Evolutionary conservation across 2,113 vertebrate species (phyloP).

Genomic region (Thunnus maccoyii): DNA sequence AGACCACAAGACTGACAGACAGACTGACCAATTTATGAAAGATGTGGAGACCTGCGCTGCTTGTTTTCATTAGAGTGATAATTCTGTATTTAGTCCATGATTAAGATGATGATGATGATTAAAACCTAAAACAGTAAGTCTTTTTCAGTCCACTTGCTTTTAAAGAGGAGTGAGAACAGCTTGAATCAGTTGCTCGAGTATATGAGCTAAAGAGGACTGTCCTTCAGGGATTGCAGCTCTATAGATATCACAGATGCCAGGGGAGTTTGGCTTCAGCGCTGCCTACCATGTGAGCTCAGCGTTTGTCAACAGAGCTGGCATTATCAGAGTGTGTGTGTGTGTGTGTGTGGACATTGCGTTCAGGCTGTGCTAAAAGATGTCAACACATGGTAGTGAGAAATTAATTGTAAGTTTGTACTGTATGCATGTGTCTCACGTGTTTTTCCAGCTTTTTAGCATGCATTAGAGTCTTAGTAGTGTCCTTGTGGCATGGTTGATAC

Average conservation of each 20-base stretch:
- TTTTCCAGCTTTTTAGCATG: slow-evolving; percentile 23
- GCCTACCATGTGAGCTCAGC: slow-evolving; percentile 39
- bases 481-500: slow-evolving; percentile 14
- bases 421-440: slow-evolving; percentile 21
- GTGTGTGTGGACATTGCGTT: background rate
- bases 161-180: slow-evolving; percentile 13
- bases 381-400: slow-evolving; percentile 5
- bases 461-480: slow-evolving; percentile 22
- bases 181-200: slow-evolving; percentile 28
- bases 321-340: slow-evolving; percentile 7
- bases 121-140: background rate
- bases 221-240: slow-evolving; percentile 52
- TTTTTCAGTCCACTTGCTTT: slow-evolving; percentile 17
- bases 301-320: slow-evolving; percentile 51
- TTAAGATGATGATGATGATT: background rate
- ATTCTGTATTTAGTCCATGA: background rate
- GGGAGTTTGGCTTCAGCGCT: slow-evolving; percentile 43
- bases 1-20: background rate
- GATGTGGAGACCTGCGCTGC: background rate
- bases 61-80: background rate
- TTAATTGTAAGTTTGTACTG: slow-evolving; percentile 10
- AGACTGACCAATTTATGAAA: background rate
- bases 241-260: slow-evolving; percentile 62
- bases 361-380: slow-evolving; percentile 28
- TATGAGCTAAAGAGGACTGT: slow-evolving; percentile 53